These are phyloP conservation scores for Scomber scombrus DNA, from an alignment of 2,113 vertebrate genomes.

Conservation along the genomic window DNA sequence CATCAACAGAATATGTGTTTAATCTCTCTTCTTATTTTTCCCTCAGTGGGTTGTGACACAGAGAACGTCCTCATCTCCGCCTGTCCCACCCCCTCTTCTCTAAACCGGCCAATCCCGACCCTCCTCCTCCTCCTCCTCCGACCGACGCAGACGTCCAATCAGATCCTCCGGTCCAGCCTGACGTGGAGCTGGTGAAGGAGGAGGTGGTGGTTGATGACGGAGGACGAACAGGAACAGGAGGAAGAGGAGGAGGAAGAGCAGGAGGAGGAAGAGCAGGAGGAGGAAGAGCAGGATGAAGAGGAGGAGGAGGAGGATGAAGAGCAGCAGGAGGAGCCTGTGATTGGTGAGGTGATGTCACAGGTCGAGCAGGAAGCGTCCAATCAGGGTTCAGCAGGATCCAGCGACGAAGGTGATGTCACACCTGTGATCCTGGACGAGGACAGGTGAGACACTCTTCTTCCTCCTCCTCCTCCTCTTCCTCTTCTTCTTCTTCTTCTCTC, in stretches of 20 bases:
- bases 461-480: background rate
- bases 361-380: constrained; percentile 19
- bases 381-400: constrained; percentile 1
- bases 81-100: constrained; percentile 67
- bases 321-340: constrained; percentile 34
- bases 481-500: background rate
- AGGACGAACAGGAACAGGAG: constrained; percentile 52
- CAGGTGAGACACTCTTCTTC: constrained; percentile 51
- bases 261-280: constrained; percentile 21
- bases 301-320: constrained; percentile 66
- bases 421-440: constrained; percentile 5
- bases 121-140: background rate
- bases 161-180: constrained; percentile 14
- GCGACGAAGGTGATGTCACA: background rate
- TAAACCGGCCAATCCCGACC: constrained; percentile 31
- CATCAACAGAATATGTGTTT: too few species aligned
- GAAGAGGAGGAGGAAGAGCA: constrained; percentile 57
- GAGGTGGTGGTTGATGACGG: constrained; percentile 57
- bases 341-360: background rate
- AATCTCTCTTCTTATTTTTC: background rate
- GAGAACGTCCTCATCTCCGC: constrained; percentile 65
- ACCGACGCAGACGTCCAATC: constrained; percentile 16
- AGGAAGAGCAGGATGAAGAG: too few species aligned
- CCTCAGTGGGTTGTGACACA: constrained; percentile 38
- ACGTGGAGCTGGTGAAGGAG: constrained; percentile 56